Conservation (phyloP, 2,797 vertebrate species). For the Sparidentex hasta region DNA sequence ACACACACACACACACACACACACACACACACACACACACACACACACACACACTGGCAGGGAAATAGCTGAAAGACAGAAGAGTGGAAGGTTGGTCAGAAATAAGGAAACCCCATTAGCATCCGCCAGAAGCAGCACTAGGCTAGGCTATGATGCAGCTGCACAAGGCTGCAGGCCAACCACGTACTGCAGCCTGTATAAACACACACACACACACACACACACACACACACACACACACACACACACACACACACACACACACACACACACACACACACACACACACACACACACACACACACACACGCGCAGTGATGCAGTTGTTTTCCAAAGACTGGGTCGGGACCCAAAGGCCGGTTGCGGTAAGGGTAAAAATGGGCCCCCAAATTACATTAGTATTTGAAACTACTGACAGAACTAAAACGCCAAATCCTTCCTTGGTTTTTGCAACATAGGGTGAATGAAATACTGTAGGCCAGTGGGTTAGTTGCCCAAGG, state of each 20-base stretch:
- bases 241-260: conserved; percentile 47
- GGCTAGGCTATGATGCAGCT: conserved; percentile 62
- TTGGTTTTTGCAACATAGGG: conserved; percentile 22
- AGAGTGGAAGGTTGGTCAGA: conserved; percentile 63
- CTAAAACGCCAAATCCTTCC: conserved; percentile 37
- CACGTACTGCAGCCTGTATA: conserved; percentile 54
- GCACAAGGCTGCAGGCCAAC: conserved; percentile 66
- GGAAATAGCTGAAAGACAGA: conserved; percentile 62
- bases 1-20: conserved; percentile 19
- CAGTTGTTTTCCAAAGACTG: conserved; percentile 54
- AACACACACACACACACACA: conserved; percentile 47
- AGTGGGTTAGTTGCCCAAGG: conserved; percentile 13
- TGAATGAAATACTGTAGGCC: conserved; percentile 32
- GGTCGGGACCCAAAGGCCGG: conserved; percentile 48
- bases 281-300: conserved; percentile 45
- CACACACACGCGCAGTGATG: conserved; percentile 27
- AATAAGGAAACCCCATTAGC: conserved; percentile 73
- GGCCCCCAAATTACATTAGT: conserved; percentile 59
- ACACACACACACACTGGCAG: conserved; percentile 43
- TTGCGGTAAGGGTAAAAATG: conserved; percentile 64
- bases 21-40: conserved; percentile 18
- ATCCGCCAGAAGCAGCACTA: conserved; percentile 58
- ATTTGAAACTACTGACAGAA: conserved; percentile 64
- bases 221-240: conserved; percentile 45
- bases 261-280: conserved; percentile 44